Conservation (phyloP, 2,797 vertebrate genomes). For the Tenualosa ilisha region DNA sequence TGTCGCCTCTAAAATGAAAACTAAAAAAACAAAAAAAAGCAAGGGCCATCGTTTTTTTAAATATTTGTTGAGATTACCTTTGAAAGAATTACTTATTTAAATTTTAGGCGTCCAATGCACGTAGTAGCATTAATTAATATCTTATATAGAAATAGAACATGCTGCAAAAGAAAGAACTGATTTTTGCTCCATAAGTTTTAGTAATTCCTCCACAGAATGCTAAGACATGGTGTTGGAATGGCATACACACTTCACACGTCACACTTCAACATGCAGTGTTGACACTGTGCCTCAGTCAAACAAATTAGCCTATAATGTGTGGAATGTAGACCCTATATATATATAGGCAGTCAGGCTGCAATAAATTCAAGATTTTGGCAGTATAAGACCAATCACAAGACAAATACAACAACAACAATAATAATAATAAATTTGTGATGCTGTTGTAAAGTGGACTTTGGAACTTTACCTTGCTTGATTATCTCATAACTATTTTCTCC, state of each 20-base stretch:
- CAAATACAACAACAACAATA: background rate
- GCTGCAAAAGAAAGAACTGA: background rate
- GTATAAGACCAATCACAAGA: background rate
- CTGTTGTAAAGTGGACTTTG: too few species aligned
- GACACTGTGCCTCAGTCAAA: constrained; percentile 6
- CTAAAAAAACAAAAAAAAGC: background rate
- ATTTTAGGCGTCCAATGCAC: background rate
- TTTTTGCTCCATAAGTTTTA: background rate
- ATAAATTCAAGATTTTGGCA: background rate
- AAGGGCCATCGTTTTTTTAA: background rate
- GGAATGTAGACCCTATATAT: background rate
- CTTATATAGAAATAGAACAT: background rate
- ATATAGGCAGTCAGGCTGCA: background rate
- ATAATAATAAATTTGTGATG: background rate
- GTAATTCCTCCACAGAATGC: background rate
- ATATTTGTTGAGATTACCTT: background rate
- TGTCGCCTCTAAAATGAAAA: background rate
- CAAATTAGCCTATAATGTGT: background rate
- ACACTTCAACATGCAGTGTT: background rate
- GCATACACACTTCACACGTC: constrained; percentile 31
- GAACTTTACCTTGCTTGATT: background rate
- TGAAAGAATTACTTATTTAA: background rate
- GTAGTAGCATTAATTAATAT: background rate
- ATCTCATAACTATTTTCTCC: background rate
- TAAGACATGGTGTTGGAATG: constrained; percentile 23